Evolutionary conservation across 2,113 vertebrate genomes (phyloP).

Genomic region (Callipepla squamata): DNA sequence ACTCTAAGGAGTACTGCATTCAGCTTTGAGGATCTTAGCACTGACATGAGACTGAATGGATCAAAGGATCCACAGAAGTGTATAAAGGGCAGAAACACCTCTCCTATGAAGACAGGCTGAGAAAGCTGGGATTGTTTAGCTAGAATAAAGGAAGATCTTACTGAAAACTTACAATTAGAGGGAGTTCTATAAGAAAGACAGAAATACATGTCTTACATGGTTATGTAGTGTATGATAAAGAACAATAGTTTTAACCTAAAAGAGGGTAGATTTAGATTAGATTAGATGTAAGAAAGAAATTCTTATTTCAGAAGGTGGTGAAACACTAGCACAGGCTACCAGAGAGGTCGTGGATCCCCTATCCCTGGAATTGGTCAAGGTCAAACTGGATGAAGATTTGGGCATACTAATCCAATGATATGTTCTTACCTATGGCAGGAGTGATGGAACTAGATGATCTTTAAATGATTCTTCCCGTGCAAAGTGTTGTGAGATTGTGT

Average conservation of each 20-base stretch:
- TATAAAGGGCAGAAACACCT: neutral
- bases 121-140: neutral
- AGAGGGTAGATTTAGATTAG: neutral
- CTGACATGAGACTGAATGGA: too few relatives aligned
- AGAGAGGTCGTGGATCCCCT: neutral
- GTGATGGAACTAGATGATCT: neutral
- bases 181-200: neutral
- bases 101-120: neutral
- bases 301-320: neutral
- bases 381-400: neutral
- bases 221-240: neutral
- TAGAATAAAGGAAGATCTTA: neutral
- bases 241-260: neutral
- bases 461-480: too few relatives aligned
- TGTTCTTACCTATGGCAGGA: neutral
- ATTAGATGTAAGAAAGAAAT: neutral
- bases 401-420: neutral
- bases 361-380: neutral
- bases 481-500: neutral
- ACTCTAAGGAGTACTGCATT: neutral
- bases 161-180: neutral
- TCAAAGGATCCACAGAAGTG: neutral
- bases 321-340: neutral
- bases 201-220: too few relatives aligned
- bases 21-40: neutral